Evolutionary conservation across 1,140 invertebrate species (phyloP).

Genomic region (Leptinotarsa lineolata): DNA sequence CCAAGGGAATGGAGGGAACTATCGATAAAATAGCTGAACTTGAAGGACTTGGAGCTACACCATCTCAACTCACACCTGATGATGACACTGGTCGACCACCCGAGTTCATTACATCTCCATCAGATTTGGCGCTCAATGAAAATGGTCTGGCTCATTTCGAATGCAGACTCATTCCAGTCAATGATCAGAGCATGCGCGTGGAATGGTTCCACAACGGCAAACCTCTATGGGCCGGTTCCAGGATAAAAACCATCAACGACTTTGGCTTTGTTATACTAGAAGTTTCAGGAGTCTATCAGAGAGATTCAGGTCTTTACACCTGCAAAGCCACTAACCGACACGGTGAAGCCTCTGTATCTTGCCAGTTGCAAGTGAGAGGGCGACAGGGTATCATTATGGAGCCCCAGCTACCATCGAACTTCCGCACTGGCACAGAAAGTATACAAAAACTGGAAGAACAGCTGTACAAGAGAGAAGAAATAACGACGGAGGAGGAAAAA

Average conservation of each 20-base stretch:
- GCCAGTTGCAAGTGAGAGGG: conserved; percentile 81
- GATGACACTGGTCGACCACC: conserved; percentile 87
- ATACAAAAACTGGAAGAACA: conserved; percentile 89
- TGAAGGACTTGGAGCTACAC: conserved; percentile 78
- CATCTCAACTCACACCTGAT: conserved; percentile 67
- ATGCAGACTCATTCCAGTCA: conserved; percentile 85
- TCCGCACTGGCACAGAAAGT: conserved; percentile 83
- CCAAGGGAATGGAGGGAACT: conserved; percentile 89
- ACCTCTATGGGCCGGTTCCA: conserved; percentile 80
- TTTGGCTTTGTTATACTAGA: conserved; percentile 94
- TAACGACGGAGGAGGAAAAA: conserved; percentile 78
- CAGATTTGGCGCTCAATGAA: conserved; percentile 82
- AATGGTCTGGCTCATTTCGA: conserved; percentile 92
- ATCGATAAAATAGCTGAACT: conserved; percentile 92
- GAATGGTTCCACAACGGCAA: conserved; percentile 98
- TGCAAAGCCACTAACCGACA: conserved; percentile 91
- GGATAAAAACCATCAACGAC: conserved; percentile 90
- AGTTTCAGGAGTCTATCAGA: conserved; percentile 83
- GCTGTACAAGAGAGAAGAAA: conserved; percentile 85
- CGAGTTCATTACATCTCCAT: conserved; percentile 87
- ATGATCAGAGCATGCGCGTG: conserved; percentile 89
- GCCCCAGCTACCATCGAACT: conserved; percentile 85
- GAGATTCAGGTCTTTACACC: conserved; percentile 87
- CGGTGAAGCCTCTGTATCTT: conserved; percentile 85
- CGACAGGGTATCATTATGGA: conserved; percentile 87